Evolutionary conservation across 2,888 invertebrate genomes (phyloP), one percentile per base, ranked within the genome.

Genomic region (Eupithecia dodoneata): DNA sequence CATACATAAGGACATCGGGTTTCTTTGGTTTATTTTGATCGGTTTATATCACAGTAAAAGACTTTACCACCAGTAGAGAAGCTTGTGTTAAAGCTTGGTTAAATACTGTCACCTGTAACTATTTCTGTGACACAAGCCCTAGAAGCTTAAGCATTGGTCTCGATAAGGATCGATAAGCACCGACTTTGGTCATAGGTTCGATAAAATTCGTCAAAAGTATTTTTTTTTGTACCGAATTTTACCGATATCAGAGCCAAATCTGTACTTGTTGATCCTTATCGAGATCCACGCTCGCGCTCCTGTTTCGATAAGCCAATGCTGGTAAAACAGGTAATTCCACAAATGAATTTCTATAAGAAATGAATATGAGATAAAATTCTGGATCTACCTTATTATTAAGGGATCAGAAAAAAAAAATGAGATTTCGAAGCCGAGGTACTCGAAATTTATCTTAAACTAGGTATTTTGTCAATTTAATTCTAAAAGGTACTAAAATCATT

Each of bases 1-100:
- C 80, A 84, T 86, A 85, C 85, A 87, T 88, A 85, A 87, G 77
- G 81, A 75, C 77, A 80, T 80, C 84, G 83, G 83, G 77, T 76
- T 80, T 86, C 88, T 88, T 88, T 85, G 87, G 81, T 85, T 81
- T 76, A 81, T 78, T 73, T 65, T 71, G 70, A 78, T 71, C 80
- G 82, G 82, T 87, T 13, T 69, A 85, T 65, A 52, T 0, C 65
- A 75, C 77, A 75, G 75, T 59, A 52, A 42, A 44, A 47, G 65
- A 66, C 12, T 45, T 5, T 49, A 67, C 0, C 30, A 66, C 10
- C 75, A 75, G 77, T 72, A 77, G 42, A 30, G 49, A 2, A 67
- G 12, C 42, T 66, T n/a, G 9, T 30, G 45, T 41, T 15, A 59
- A 3, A 10, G 52, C 42, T 9, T 42, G 4, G 7, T 41, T 73